Conservation (phyloP, 2,797 vertebrate species). For the Otolemur crassicaudatus region DNA sequence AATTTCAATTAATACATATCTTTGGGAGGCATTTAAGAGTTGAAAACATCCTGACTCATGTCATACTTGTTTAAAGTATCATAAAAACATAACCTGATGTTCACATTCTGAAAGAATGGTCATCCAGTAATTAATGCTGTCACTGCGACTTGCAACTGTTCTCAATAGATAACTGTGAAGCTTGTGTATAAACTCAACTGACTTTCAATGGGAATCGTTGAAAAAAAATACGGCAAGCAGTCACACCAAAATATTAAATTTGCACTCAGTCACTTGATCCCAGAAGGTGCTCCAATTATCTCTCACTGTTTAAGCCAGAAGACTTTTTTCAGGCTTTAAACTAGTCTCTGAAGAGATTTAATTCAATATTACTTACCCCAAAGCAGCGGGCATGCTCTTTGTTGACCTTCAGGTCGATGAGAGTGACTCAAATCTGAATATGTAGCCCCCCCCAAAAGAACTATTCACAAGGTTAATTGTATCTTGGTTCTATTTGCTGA, state of each 20-base stretch:
- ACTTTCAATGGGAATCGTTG: conserved; percentile 67
- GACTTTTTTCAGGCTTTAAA: conserved; percentile 79
- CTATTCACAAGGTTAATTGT: conserved; percentile 66
- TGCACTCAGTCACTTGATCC: conserved; percentile 73
- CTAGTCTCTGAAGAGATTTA: conserved; percentile 83
- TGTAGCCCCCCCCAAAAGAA: conserved; percentile 71
- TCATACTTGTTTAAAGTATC: conserved; percentile 56
- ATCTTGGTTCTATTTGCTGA: conserved; percentile 69
- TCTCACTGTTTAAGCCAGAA: conserved; percentile 76
- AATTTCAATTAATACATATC: conserved; percentile 60
- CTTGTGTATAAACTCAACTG: conserved; percentile 53
- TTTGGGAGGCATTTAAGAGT: conserved; percentile 56
- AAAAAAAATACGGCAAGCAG: conserved; percentile 69
- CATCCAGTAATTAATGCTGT: conserved; percentile 49
- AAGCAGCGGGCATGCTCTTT: conserved; percentile 67
- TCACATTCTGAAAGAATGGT: conserved; percentile 45
- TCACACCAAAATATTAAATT: conserved; percentile 80
- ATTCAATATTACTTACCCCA: conserved; percentile 78
- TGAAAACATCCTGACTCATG: neutral
- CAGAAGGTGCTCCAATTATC: conserved; percentile 80
- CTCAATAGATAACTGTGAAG: conserved; percentile 60
- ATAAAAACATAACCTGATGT: conserved; percentile 69
- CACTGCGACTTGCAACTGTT: conserved; percentile 67
- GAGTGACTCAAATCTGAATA: conserved; percentile 79
- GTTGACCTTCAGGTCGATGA: conserved; percentile 76